Base-by-base conservation (phyloP, 2,113 vertebrate species). In the Ciconia boyciana region DNA sequence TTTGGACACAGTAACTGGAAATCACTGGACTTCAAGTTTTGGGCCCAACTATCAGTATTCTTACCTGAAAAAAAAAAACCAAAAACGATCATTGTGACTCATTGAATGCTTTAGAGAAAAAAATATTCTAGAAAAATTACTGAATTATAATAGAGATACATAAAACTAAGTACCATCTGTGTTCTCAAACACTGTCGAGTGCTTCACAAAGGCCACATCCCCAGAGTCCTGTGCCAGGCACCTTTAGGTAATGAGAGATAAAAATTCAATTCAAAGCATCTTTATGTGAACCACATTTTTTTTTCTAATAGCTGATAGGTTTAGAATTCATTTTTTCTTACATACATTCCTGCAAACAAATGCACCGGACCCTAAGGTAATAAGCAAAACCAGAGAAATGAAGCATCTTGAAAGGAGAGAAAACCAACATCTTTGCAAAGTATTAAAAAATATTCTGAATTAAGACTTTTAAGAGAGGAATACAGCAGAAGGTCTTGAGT, bases 131-230 rank as follows among this genome's bases (percentile, higher is more conserved):
- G 32, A 44, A 82, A 44, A 80, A 21, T 4, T 32, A 55, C 3
- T 44, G 9, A 44, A 70, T 71, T 64, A 24, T 16, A 68, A 76
- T 57, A 58, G 24, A 72, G 14, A 15, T 12, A 68, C 2, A 13
- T 70, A 81, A 87, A 85, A 61, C 29, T 29, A 83, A 78, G 3
- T 97, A 99, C 99, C 99, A 28, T 99, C 97, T 6, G 99, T 99
- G 97, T 99, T 99, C 89, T 99, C 98, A 78, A 99, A 98, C 79
- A 99, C 98, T 1, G 99, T 99, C 0, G 99, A 98, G 92, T 99
- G 99, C 87, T 99, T 99, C 87, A 99, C 90, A 34, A 99, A 99
- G 80, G 99, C 99, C 36, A 99, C 99, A 1, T 99, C 99, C 39
- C 99, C 99, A 3, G 87, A 77, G 36, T 94, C 97, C 60, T 98